A percentile compares a stretch with the other conserved stretches of the same genome.
These are phyloP conservation scores for Dusona sp. DNA, from an alignment of 2,888 invertebrate genomes.

Conservation along the genomic window DNA sequence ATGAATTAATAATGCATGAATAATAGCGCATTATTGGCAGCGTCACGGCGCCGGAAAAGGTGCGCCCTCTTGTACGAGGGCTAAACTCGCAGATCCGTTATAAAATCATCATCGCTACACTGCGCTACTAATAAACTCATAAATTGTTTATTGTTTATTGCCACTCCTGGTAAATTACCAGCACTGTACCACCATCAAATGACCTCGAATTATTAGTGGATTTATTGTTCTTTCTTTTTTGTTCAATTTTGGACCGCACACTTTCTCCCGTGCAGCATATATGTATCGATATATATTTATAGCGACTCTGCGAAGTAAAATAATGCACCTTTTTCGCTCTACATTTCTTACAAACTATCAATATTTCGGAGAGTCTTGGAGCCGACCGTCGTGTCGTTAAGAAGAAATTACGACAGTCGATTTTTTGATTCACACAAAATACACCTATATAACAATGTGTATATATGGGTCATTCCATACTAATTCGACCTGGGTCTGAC, in stretches of 20 bases:
- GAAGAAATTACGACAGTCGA: too few relatives aligned
- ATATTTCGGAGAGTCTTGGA: too few relatives aligned
- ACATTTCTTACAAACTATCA: too few relatives aligned
- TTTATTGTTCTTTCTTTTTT: neutral
- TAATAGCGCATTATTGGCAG: conserved; percentile 32
- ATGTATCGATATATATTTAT: too few relatives aligned
- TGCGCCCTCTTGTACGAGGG: conserved; percentile 5
- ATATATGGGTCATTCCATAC: too few relatives aligned
- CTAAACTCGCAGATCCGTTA: neutral
- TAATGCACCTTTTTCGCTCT: too few relatives aligned
- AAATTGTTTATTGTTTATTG: conserved; percentile 26
- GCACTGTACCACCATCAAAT: neutral
- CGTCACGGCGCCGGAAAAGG: conserved; percentile 46
- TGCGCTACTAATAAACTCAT: conserved; percentile 8
- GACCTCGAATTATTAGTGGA: neutral
- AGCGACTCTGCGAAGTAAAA: neutral
- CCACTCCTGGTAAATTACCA: neutral
- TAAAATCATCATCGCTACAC: conserved; percentile 21
- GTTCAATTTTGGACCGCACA: neutral
- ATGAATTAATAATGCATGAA: conserved; percentile 57
- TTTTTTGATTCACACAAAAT: too few relatives aligned
- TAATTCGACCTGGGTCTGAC: too few relatives aligned
- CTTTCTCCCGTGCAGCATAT: neutral
- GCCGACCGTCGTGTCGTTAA: too few relatives aligned
- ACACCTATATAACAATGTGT: too few relatives aligned